These are phyloP conservation scores for Leptonema lineaticorne DNA, from an alignment of 1,140 invertebrate genomes.

Conservation along the genomic window DNA sequence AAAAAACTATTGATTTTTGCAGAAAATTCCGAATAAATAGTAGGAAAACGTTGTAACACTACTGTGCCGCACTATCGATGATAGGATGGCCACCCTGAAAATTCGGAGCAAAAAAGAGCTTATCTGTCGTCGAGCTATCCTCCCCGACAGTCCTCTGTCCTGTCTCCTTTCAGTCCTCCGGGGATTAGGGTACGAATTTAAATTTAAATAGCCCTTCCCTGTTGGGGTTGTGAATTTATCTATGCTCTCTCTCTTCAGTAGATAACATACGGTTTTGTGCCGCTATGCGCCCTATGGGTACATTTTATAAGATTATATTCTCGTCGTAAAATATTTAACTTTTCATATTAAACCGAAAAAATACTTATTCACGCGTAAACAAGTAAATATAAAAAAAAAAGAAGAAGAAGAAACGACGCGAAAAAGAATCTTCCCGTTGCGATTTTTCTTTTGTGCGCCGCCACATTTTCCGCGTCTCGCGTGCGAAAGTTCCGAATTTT, in stretches of 20 bases:
- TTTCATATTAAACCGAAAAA: conserved; percentile 22
- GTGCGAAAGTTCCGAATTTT: no score
- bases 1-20: no score
- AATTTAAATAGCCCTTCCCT: conserved; percentile 40
- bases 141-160: conserved; percentile 2
- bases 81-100: conserved; percentile 11
- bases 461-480: not conserved
- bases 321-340: conserved; percentile 10
- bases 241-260: conserved; percentile 9
- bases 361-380: not conserved
- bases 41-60: no score
- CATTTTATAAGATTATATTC: conserved; percentile 24
- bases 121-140: conserved; percentile 33
- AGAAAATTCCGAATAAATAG: no score
- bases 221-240: conserved; percentile 35
- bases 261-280: conserved; percentile 23
- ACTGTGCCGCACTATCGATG: no score
- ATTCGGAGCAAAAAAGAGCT: conserved; percentile 30
- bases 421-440: not conserved
- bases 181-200: conserved; percentile 40
- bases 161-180: conserved; percentile 14
- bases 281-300: conserved; percentile 27
- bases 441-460: not conserved
- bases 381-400: not conserved
- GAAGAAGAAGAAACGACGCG: no score